Conservation (phyloP, 2,113 vertebrate species). For the Dendropsophus ebraccatus region DNA sequence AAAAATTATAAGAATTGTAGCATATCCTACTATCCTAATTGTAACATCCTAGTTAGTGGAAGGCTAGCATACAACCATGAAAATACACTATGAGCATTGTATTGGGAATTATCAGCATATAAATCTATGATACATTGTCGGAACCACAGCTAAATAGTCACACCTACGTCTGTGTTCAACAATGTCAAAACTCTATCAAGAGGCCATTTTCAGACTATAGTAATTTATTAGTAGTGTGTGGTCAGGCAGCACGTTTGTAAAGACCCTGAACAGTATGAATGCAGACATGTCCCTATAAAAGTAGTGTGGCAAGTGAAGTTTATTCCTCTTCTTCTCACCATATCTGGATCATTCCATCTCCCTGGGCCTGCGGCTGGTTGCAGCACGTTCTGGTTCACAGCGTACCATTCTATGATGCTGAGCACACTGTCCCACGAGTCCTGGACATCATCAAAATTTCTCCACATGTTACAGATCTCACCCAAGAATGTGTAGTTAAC, state of each 20-base stretch:
- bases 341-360: slow-evolving; percentile 64
- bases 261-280: too few relatives aligned
- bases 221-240: too few relatives aligned
- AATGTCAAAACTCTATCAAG: background rate
- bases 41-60: too few relatives aligned
- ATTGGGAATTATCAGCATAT: too few relatives aligned
- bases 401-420: slow-evolving; percentile 61
- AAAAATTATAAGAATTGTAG: too few relatives aligned
- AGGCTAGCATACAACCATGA: too few relatives aligned
- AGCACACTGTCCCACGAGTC: slow-evolving; percentile 62
- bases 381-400: slow-evolving; percentile 55
- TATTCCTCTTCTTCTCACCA: slow-evolving; percentile 45
- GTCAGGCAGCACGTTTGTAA: background rate
- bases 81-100: too few relatives aligned
- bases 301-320: background rate
- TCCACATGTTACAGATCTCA: slow-evolving; percentile 63
- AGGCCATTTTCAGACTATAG: background rate
- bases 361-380: slow-evolving; percentile 62
- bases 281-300: background rate
- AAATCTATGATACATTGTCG: too few relatives aligned
- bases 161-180: background rate
- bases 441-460: slow-evolving; percentile 62
- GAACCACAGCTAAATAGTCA: background rate
- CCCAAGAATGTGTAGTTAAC: slow-evolving; percentile 63
- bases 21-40: too few relatives aligned